Evolutionary conservation across 2,113 vertebrate genomes (phyloP).

Genomic region (Mastomys coucha): DNA sequence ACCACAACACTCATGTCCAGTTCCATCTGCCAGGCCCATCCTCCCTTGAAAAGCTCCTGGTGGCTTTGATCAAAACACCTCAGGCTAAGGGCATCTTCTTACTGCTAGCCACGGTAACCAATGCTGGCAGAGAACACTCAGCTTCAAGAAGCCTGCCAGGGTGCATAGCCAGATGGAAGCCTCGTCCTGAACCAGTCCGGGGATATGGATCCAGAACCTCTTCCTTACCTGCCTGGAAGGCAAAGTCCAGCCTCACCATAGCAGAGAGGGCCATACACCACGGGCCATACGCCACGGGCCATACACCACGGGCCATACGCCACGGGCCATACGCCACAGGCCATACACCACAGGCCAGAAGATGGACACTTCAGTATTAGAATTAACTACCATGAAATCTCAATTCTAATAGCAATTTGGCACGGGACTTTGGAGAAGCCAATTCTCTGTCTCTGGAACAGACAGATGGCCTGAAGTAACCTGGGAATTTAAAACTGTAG

Average conservation of each 20-base stretch:
- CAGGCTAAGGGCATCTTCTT: neutral
- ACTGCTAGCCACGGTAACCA: neutral
- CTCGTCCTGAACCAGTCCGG: neutral
- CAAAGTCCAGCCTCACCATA: neutral
- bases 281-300: too few species aligned
- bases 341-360: neutral
- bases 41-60: neutral
- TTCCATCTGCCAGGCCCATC: neutral
- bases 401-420: neutral
- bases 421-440: neutral
- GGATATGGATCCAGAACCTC: neutral
- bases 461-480: neutral
- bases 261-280: neutral
- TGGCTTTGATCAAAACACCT: neutral
- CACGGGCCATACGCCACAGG: too few species aligned
- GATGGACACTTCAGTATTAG: neutral
- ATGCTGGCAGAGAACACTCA: neutral
- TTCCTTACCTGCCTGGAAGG: neutral
- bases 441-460: neutral
- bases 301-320: too few species aligned
- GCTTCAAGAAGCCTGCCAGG: conserved; percentile 51
- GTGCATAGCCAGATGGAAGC: neutral
- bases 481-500: neutral
- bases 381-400: neutral
- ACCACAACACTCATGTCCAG: neutral